Conservation (phyloP, 2,113 vertebrate genomes). For the Scomber japonicus region DNA sequence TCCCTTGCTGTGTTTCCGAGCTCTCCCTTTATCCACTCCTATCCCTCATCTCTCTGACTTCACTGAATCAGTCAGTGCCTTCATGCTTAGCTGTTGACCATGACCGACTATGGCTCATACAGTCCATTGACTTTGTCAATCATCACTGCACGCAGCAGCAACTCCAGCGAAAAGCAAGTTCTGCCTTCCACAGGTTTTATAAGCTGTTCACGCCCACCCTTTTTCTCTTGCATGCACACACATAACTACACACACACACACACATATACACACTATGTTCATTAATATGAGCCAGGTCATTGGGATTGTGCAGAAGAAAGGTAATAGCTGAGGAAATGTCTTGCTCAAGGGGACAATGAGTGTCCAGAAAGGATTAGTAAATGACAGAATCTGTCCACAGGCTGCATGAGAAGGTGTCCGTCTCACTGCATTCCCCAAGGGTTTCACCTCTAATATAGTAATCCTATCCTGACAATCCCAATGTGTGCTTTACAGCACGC, state of each 20-base stretch:
- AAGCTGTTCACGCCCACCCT: conserved; percentile 15
- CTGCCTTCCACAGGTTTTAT: conserved; percentile 26
- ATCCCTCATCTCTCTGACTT: conserved; percentile 23
- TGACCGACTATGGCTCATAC: conserved; percentile 54
- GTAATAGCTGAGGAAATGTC: conserved; percentile 47
- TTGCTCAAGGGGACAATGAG: conserved; percentile 58
- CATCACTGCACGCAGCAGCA: conserved; percentile 60
- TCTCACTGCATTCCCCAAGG: conserved; percentile 34
- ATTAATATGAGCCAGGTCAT: conserved; percentile 52
- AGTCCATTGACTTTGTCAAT: conserved; percentile 70
- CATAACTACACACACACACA: not conserved
- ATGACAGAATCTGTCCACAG: conserved; percentile 70
- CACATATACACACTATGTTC: conserved; percentile 17
- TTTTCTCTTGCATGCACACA: not conserved
- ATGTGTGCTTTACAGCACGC: conserved; percentile 52
- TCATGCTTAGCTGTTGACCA: conserved; percentile 51
- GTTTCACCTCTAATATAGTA: conserved; percentile 68
- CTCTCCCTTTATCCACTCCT: conserved; percentile 1
- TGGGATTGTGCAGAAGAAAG: conserved; percentile 47
- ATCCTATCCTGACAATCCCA: conserved; percentile 70
- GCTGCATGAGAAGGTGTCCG: conserved; percentile 51
- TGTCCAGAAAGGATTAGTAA: conserved; percentile 70
- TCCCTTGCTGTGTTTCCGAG: not conserved
- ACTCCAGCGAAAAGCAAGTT: conserved; percentile 57
- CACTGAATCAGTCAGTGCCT: conserved; percentile 68